Evolutionary conservation across 2,797 vertebrate species (phyloP).

Genomic region (Ctenopoma multispine): DNA sequence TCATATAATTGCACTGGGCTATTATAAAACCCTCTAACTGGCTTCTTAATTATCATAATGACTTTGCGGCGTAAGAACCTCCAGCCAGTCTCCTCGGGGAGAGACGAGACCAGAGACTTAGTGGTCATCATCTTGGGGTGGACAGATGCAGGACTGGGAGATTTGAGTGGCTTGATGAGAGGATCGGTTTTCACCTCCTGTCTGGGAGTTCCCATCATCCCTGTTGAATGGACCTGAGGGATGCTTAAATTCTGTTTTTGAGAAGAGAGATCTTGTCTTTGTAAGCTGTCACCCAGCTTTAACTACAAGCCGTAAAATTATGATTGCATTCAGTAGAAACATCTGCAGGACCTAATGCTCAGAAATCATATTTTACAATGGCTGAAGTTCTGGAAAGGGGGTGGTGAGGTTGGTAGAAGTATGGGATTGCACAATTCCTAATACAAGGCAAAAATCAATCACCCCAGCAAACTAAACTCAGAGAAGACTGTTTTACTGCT

Average conservation of each 20-base stretch:
- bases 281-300: conserved; percentile 38
- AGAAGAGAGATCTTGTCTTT: conserved; percentile 45
- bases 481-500: neutral
- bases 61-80: conserved; percentile 42
- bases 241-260: conserved; percentile 47
- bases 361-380: conserved; percentile 17
- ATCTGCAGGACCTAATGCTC: conserved; percentile 39
- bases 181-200: conserved; percentile 79
- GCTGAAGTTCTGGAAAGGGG: conserved; percentile 7
- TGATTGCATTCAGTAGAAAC: conserved; percentile 28
- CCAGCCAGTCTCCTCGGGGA: conserved; percentile 57
- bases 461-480: too few species aligned
- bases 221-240: conserved; percentile 49
- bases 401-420: too few species aligned
- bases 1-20: conserved; percentile 24
- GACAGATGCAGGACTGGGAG: conserved; percentile 70
- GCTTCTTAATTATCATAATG: conserved; percentile 71
- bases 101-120: conserved; percentile 46
- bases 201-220: conserved; percentile 62
- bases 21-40: conserved; percentile 54
- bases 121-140: conserved; percentile 46
- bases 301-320: conserved; percentile 40
- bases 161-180: conserved; percentile 67
- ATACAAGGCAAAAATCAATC: too few species aligned
- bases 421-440: too few species aligned